Evolutionary conservation across 2,888 invertebrate genomes (phyloP).

Genomic region (Orchesellides sinensis): DNA sequence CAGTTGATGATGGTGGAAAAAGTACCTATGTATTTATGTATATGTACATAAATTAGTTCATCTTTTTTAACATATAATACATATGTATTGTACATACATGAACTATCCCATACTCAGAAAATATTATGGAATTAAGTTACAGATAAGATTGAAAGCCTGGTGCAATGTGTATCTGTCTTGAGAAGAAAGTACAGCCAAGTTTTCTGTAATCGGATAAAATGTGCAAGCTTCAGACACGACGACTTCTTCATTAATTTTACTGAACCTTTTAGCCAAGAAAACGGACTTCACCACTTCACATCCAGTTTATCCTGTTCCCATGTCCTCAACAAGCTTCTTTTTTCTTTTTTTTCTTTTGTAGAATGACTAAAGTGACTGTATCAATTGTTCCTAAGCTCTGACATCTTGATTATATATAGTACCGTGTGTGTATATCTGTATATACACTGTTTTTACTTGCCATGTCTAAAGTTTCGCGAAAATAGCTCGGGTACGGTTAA

Average conservation of each 20-base stretch:
- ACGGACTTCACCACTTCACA: too few relatives aligned
- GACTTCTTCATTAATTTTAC: conserved; percentile 4
- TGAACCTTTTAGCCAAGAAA: neutral
- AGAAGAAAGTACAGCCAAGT: conserved; percentile 14
- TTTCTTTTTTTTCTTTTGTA: conserved; percentile 7
- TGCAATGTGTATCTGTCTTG: conserved; percentile 1
- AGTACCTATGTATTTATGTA: neutral
- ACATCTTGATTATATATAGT: neutral
- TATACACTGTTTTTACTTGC: neutral
- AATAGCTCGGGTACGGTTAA: too few relatives aligned
- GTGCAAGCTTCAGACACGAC: neutral
- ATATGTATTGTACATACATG: too few relatives aligned
- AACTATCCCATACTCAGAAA: neutral
- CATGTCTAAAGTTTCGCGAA: neutral
- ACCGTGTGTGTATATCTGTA: neutral
- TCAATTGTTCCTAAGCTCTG: conserved; percentile 11
- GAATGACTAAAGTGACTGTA: neutral
- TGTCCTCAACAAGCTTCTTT: neutral
- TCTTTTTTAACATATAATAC: neutral
- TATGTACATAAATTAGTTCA: neutral
- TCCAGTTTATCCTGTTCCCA: neutral
- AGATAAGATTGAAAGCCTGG: conserved; percentile 46
- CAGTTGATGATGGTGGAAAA: conserved; percentile 28
- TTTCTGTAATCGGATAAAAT: conserved; percentile 52
- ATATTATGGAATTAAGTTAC: neutral